These are phyloP conservation scores for Chascanopsetta lugubris DNA, from an alignment of 2,113 vertebrate genomes.

Conservation along the genomic window DNA sequence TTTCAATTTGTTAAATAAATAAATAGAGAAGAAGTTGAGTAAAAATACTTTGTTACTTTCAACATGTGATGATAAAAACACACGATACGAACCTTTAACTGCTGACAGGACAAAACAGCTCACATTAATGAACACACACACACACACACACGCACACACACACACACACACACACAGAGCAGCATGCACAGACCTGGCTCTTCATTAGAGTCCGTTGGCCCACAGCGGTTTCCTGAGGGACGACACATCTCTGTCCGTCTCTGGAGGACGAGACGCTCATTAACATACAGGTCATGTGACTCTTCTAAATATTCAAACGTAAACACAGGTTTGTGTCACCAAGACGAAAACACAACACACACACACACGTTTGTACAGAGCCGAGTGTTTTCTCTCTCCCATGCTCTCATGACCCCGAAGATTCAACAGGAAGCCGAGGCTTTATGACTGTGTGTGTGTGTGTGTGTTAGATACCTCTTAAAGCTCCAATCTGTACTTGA, in stretches of 20 bases:
- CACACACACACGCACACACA: slow-evolving; percentile 25
- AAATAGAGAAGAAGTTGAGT: background rate
- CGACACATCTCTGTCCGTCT: slow-evolving; percentile 19
- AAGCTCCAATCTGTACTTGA: slow-evolving; percentile 52
- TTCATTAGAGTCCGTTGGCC: slow-evolving; percentile 60
- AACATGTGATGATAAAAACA: background rate
- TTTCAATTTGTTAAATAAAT: too few species aligned
- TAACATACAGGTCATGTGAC: slow-evolving; percentile 22
- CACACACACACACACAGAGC: slow-evolving; percentile 27
- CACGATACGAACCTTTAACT: background rate
- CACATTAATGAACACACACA: slow-evolving; percentile 34
- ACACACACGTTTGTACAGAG: background rate
- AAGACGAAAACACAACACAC: background rate
- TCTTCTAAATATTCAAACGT: background rate
- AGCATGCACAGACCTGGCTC: slow-evolving; percentile 47
- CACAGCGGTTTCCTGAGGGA: slow-evolving; percentile 67
- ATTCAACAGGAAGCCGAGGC: slow-evolving; percentile 58
- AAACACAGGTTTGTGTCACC: background rate
- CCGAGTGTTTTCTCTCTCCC: slow-evolving; percentile 40
- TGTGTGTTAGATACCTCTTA: slow-evolving; percentile 50
- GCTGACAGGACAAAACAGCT: slow-evolving; percentile 10
- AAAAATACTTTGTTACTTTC: background rate
- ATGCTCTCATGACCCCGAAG: slow-evolving; percentile 57
- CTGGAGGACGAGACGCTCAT: slow-evolving; percentile 41
- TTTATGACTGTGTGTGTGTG: background rate